A percentile compares a stretch with the other conserved stretches of the same genome.
Evolutionary conservation across 1,140 invertebrate species (phyloP).

Genomic region (Drosophila mauritiana): DNA sequence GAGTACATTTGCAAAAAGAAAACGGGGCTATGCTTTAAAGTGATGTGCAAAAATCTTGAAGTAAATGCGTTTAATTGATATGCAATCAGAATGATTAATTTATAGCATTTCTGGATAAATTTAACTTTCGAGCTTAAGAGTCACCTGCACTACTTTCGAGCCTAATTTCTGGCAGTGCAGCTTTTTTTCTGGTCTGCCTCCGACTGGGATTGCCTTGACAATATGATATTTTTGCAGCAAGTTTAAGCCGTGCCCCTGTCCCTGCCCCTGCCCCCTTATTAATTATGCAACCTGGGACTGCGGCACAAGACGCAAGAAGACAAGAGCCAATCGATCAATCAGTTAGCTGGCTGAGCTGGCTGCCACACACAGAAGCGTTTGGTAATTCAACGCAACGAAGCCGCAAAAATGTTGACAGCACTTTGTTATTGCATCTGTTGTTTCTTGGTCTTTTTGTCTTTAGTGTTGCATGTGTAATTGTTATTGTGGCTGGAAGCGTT

Average conservation of each 20-base stretch:
- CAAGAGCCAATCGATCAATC: slow-evolving; percentile 71
- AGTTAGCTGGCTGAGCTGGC: slow-evolving; percentile 41
- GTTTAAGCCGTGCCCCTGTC: slow-evolving; percentile 42
- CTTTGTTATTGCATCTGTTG: slow-evolving; percentile 28
- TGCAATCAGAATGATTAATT: no score
- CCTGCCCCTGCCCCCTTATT: slow-evolving; percentile 42
- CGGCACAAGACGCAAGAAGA: slow-evolving; percentile 42
- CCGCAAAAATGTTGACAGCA: slow-evolving; percentile 68
- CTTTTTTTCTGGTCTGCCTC: slow-evolving; percentile 9
- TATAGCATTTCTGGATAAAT: no score
- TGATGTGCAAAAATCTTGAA: no score
- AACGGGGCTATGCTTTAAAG: neutral
- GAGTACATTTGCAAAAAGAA: slow-evolving; percentile 12
- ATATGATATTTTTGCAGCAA: slow-evolving; percentile 60
- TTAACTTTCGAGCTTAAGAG: no score
- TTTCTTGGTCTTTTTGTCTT: neutral
- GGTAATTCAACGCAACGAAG: slow-evolving; percentile 68
- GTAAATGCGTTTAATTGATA: no score
- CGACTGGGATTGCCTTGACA: slow-evolving; percentile 56
- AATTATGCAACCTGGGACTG: slow-evolving; percentile 69
- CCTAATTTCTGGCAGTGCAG: slow-evolving; percentile 10
- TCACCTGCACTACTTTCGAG: no score
- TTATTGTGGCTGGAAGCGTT: slow-evolving; percentile 34
- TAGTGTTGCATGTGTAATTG: slow-evolving; percentile 12
- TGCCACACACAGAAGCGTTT: slow-evolving; percentile 63